phyloP scores from a whole-genome alignment of 2,797 vertebrate genomes.

The Anabas testudineus region DNA sequence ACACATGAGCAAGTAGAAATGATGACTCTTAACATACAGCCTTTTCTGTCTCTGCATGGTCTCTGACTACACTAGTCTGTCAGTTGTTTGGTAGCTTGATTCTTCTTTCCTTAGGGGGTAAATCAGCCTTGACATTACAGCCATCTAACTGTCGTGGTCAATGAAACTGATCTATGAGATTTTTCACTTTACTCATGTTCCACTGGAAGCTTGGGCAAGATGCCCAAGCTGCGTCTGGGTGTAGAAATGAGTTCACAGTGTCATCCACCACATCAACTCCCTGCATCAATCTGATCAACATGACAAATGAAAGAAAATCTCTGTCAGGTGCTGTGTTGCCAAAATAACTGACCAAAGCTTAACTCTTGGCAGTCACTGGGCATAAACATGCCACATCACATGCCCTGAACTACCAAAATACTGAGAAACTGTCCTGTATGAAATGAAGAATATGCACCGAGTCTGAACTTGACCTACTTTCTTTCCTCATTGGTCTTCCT shows the following conservation, averaged over 20 bases:
- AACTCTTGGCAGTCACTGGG: not conserved
- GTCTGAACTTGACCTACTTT: no score
- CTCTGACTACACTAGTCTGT: not conserved
- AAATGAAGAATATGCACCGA: no score
- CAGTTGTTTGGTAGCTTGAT: constrained; percentile 1
- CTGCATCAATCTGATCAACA: not conserved
- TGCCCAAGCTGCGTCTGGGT: not conserved
- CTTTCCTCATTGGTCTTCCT: no score
- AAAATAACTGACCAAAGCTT: not conserved
- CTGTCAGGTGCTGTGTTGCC: not conserved
- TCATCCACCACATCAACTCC: no score
- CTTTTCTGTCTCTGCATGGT: not conserved
- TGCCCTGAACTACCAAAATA: no score
- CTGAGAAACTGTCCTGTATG: no score
- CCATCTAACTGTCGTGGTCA: not conserved
- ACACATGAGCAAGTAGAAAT: not conserved
- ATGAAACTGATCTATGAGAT: constrained; percentile 7
- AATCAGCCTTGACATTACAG: not conserved
- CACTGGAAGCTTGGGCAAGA: constrained; percentile 8
- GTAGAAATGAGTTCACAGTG: no score
- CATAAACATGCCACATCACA: not conserved
- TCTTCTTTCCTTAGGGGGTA: not conserved
- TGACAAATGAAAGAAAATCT: not conserved
- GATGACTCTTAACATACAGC: not conserved
- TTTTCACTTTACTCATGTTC: not conserved